These are phyloP conservation scores for Metacarcinus magister DNA, from an alignment of 2,888 invertebrate species.

Conservation along the genomic window DNA sequence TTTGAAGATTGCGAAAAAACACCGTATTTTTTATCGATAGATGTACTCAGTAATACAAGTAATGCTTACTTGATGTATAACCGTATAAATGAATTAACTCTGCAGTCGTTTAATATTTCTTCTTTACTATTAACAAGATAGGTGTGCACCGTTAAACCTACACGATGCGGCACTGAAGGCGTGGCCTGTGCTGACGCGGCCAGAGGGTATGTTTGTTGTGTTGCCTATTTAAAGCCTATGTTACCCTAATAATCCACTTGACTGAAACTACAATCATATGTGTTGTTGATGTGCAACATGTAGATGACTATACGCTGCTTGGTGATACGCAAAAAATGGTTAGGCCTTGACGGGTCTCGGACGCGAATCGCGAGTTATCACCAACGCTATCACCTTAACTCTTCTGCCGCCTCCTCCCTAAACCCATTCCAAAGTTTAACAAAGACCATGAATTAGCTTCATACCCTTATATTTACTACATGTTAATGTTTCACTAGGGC, in stretches of 20 bases:
- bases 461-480: neutral
- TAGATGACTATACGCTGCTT: neutral
- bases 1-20: neutral
- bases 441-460: neutral
- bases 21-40: neutral
- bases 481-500: neutral
- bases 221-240: constrained; percentile 19
- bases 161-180: neutral
- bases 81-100: neutral
- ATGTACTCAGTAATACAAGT: neutral
- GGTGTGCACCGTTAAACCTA: neutral
- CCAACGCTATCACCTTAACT: neutral
- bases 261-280: neutral
- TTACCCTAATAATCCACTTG: neutral
- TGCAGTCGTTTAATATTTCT: neutral
- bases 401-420: neutral
- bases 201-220: neutral
- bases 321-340: neutral
- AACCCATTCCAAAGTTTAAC: neutral
- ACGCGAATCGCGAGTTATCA: neutral
- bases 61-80: neutral
- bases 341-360: neutral
- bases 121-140: neutral
- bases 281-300: neutral
- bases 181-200: neutral